Evolutionary conservation across 2,113 vertebrate species (phyloP).

Genomic region (Dinomys branickii): DNA sequence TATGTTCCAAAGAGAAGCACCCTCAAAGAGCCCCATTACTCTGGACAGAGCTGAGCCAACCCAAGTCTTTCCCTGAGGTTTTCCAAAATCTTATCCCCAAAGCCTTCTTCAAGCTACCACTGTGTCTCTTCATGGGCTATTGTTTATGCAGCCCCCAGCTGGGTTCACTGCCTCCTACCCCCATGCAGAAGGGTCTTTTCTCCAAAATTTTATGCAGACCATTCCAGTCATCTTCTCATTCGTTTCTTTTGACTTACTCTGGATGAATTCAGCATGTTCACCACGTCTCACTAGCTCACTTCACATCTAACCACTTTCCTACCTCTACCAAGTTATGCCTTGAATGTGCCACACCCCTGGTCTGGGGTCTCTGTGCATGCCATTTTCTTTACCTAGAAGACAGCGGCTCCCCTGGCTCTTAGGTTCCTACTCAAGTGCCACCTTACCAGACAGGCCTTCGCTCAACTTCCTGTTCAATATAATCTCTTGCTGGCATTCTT

Average conservation of each 20-base stretch:
- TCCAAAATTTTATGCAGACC: neutral
- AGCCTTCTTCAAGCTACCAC: neutral
- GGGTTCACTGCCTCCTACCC: neutral
- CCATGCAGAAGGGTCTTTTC: neutral
- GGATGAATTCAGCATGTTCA: neutral
- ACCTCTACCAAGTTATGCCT: neutral
- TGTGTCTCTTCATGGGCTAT: neutral
- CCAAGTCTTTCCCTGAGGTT: neutral
- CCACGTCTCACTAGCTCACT: neutral
- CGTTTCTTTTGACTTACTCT: neutral
- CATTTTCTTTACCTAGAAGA: neutral
- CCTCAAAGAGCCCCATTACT: neutral
- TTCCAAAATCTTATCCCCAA: neutral
- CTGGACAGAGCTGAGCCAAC: neutral
- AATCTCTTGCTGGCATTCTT: neutral
- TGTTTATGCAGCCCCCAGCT: accelerated
- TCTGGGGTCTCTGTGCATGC: neutral
- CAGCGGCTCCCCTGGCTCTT: neutral
- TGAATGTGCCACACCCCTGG: accelerated
- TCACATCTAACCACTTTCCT: neutral
- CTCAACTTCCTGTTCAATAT: neutral
- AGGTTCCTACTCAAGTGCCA: neutral
- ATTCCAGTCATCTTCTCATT: neutral
- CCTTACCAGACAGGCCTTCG: neutral
- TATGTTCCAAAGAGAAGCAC: neutral